Evolutionary conservation across 2,113 vertebrate species (phyloP).

Genomic region (Ptyas mucosa): DNA sequence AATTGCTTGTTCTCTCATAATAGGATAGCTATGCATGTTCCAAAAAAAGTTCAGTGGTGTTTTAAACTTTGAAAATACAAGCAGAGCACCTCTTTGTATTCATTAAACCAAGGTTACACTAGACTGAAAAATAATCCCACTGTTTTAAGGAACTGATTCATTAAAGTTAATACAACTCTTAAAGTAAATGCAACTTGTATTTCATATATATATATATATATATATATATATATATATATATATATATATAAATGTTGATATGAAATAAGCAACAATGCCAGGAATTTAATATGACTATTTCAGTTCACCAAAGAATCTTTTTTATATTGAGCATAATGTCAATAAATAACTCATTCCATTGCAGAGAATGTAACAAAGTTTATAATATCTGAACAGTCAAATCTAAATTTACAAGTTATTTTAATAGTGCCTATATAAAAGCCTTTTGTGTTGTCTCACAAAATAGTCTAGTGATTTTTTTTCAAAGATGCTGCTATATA

Average conservation of each 20-base stretch:
- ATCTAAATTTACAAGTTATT: background rate
- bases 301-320: background rate
- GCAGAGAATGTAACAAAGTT: background rate
- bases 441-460: background rate
- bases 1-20: background rate
- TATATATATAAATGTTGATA: background rate
- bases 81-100: too few relatives aligned
- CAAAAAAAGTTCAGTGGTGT: background rate
- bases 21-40: background rate
- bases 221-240: too few relatives aligned
- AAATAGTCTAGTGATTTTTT: background rate
- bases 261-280: background rate
- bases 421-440: background rate
- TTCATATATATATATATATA: background rate
- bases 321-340: background rate
- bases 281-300: background rate
- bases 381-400: background rate
- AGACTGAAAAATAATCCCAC: background rate
- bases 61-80: background rate
- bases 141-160: background rate
- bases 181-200: background rate
- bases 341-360: background rate
- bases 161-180: background rate
- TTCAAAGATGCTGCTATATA: background rate
- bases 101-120: background rate